Percentiles rank a stretch among this genome's conserved stretches.
Conservation (phyloP, 2,888 invertebrate species). For the Drosophila incognita region DNA sequence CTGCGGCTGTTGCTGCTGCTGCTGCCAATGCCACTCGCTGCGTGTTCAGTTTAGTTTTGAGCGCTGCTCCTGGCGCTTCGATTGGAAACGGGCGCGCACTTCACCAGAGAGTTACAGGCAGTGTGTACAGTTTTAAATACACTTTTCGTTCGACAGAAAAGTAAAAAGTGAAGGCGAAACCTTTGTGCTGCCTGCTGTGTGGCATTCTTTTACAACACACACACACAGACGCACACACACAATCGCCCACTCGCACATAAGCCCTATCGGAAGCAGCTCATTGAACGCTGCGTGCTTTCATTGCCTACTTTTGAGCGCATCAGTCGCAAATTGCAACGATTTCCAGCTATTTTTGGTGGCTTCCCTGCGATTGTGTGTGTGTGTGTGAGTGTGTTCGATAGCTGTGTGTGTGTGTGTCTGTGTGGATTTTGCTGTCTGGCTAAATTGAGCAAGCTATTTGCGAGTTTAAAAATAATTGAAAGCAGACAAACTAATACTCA, state of each 20-base stretch:
- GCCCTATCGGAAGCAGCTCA: slow-evolving; percentile 3
- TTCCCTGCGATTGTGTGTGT: slow-evolving; percentile 9
- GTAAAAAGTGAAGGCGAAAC: slow-evolving; percentile 45
- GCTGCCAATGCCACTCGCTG: slow-evolving; percentile 39
- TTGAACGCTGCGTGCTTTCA: slow-evolving; percentile 24
- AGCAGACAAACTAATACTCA: slow-evolving; percentile 24
- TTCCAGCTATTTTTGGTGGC: slow-evolving; percentile 54
- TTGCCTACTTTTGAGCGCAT: slow-evolving; percentile 57
- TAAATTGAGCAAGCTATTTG: slow-evolving; percentile 39
- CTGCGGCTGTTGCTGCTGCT: slow-evolving; percentile 40
- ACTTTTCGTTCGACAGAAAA: slow-evolving; percentile 17
- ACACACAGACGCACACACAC: not conserved
- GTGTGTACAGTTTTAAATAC: slow-evolving; percentile 48
- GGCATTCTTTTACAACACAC: not conserved
- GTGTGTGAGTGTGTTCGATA: not conserved
- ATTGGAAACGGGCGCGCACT: slow-evolving; percentile 43
- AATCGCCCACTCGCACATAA: not conserved
- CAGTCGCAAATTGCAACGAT: slow-evolving; percentile 29
- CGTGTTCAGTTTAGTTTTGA: slow-evolving; percentile 75
- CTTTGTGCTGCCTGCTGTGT: slow-evolving; percentile 22
- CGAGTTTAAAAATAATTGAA: slow-evolving; percentile 67
- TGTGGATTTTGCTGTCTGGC: slow-evolving; percentile 35
- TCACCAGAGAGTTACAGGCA: slow-evolving; percentile 17
- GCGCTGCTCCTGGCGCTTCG: slow-evolving; percentile 59
- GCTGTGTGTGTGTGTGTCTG: slow-evolving; percentile 1